Conservation (phyloP, 2,797 vertebrate genomes). For the Acrocephalus scirpaceus region DNA sequence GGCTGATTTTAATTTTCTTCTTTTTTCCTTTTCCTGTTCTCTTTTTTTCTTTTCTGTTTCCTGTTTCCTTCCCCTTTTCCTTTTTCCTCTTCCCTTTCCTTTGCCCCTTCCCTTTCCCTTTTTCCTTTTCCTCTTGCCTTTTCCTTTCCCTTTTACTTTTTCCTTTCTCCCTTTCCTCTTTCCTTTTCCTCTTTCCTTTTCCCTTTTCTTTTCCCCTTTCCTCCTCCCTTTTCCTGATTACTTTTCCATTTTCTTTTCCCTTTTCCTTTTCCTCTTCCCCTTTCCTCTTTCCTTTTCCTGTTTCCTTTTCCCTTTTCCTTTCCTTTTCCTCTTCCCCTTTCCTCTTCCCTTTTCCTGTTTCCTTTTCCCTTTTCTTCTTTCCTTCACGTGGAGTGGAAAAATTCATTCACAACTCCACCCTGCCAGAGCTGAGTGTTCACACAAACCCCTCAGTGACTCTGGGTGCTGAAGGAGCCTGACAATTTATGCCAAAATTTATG, state of each 20-base stretch:
- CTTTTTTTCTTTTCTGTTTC: accelerated
- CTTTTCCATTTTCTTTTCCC: accelerated
- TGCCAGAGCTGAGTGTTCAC: not conserved
- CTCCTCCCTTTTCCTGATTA: accelerated
- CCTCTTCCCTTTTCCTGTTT: too few species aligned
- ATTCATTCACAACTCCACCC: not conserved
- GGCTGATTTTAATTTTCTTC: not conserved
- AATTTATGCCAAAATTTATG: not conserved
- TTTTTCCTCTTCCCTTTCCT: not conserved
- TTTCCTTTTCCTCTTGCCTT: too few species aligned
- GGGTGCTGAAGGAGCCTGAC: not conserved
- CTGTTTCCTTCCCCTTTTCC: too few species aligned
- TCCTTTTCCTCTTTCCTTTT: accelerated
- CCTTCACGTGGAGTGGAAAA: not conserved
- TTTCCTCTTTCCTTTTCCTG: too few species aligned
- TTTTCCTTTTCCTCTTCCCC: not conserved
- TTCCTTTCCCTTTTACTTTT: too few species aligned
- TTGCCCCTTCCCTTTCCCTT: too few species aligned
- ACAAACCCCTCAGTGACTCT: accelerated
- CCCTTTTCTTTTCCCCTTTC: accelerated
- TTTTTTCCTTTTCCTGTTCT: not conserved
- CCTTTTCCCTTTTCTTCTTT: too few species aligned
- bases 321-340: not conserved
- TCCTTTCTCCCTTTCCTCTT: not conserved
- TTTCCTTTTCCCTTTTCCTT: not conserved